Evolutionary conservation across 2,113 vertebrate species (phyloP).

Genomic region (Marcusenius ussheri): DNA sequence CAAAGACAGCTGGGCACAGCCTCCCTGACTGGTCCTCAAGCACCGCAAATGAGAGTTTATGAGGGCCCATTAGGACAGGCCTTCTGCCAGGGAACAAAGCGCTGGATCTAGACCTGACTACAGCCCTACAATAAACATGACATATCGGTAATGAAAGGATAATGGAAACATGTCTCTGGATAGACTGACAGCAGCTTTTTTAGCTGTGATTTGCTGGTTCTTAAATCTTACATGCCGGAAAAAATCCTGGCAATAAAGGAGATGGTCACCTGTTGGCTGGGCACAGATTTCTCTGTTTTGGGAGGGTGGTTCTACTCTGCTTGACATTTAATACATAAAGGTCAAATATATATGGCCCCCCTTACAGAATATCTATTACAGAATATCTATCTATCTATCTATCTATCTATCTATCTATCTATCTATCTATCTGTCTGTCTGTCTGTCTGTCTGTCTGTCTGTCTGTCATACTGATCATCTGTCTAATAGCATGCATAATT

Average conservation of each 20-base stretch:
- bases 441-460: no score
- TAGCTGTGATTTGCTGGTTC: not conserved
- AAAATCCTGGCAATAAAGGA: not conserved
- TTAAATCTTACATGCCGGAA: not conserved
- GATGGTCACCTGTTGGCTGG: not conserved
- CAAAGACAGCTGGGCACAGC: not conserved
- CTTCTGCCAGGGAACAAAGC: not conserved
- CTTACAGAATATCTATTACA: no score
- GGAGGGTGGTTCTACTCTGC: not conserved
- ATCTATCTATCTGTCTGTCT: no score
- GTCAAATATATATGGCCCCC: no score
- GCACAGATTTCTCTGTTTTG: not conserved
- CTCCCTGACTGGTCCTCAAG: not conserved
- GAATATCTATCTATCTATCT: no score
- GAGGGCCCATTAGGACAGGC: not conserved
- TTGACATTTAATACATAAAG: no score
- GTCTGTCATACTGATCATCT: not conserved
- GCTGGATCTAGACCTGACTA: not conserved
- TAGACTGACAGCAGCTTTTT: not conserved
- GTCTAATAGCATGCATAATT: not conserved
- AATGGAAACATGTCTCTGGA: not conserved
- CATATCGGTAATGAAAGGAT: not conserved
- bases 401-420: no score
- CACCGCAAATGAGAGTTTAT: not conserved
- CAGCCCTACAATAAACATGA: not conserved